Conservation (phyloP, 2,797 vertebrate genomes). For the Chelmon rostratus region DNA sequence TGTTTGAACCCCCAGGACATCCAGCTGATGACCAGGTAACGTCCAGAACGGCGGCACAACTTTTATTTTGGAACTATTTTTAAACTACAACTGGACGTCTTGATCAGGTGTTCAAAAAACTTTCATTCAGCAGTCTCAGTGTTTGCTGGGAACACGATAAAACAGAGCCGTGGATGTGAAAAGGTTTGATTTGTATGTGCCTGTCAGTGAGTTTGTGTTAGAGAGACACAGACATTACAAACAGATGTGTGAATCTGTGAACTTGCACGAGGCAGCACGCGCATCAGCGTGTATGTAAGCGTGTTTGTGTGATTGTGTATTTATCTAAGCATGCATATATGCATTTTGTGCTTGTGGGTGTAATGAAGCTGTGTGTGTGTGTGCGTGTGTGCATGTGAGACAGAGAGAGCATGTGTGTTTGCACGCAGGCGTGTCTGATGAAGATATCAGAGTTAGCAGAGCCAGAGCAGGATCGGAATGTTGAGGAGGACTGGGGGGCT, state of each 20-base stretch:
- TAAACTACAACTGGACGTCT: too few relatives aligned
- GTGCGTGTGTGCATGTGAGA: slow-evolving; percentile 18
- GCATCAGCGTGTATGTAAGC: slow-evolving; percentile 10
- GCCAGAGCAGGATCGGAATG: slow-evolving; percentile 69
- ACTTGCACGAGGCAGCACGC: slow-evolving; percentile 12
- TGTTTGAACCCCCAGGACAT: too few relatives aligned
- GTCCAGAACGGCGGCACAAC: too few relatives aligned
- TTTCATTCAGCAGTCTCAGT: too few relatives aligned
- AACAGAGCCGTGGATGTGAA: slow-evolving; percentile 45
- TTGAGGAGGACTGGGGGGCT: slow-evolving; percentile 68
- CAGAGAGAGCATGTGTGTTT: slow-evolving; percentile 26
- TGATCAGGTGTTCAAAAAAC: too few relatives aligned
- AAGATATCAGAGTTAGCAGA: slow-evolving; percentile 82
- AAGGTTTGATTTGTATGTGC: slow-evolving; percentile 36
- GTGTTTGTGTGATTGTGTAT: slow-evolving; percentile 25
- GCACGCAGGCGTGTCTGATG: slow-evolving; percentile 74
- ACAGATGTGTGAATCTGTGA: slow-evolving; percentile 35
- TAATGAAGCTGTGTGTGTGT: background rate
- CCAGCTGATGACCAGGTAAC: too few relatives aligned
- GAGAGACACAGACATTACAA: slow-evolving; percentile 3
- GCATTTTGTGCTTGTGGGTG: slow-evolving; percentile 20
- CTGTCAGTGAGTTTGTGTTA: slow-evolving; percentile 21
- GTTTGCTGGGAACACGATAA: slow-evolving; percentile 33
- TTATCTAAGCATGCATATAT: slow-evolving; percentile 33
- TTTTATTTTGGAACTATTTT: too few relatives aligned